Conservation (phyloP, 2,113 vertebrate genomes). For the Anthoscopus minutus region DNA sequence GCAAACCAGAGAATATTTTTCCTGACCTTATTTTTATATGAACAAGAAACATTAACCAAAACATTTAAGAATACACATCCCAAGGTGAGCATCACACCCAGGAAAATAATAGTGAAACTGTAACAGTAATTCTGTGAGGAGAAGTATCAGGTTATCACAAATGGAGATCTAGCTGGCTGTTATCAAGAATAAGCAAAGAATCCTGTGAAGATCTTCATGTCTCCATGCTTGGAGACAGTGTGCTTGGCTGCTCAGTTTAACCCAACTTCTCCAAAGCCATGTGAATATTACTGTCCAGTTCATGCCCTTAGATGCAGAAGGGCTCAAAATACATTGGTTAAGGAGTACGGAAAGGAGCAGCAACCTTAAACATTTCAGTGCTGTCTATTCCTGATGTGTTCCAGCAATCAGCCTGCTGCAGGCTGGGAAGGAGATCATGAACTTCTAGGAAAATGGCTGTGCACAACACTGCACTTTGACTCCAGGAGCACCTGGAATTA, state of each 20-base stretch:
- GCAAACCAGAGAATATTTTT: background rate
- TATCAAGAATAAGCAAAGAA: background rate
- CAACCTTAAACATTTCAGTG: background rate
- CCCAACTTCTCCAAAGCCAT: background rate
- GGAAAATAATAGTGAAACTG: background rate
- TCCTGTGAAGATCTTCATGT: background rate
- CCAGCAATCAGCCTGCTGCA: background rate
- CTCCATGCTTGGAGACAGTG: background rate
- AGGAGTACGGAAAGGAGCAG: background rate
- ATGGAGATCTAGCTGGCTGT: background rate
- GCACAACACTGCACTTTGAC: accelerated
- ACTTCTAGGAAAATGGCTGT: background rate
- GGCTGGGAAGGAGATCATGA: background rate
- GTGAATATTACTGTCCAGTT: background rate
- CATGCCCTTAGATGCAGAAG: background rate
- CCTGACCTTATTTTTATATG: background rate
- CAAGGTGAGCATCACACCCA: background rate
- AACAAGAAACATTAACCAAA: background rate
- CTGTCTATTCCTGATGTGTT: background rate
- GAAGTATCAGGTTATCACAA: background rate
- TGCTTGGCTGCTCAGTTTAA: background rate
- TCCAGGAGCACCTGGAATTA: background rate
- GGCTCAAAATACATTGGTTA: background rate
- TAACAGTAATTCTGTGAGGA: background rate
- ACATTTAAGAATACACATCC: background rate